phyloP scores from a whole-genome alignment of 2,797 vertebrate genomes.

The Halcyon smyrnensis region DNA sequence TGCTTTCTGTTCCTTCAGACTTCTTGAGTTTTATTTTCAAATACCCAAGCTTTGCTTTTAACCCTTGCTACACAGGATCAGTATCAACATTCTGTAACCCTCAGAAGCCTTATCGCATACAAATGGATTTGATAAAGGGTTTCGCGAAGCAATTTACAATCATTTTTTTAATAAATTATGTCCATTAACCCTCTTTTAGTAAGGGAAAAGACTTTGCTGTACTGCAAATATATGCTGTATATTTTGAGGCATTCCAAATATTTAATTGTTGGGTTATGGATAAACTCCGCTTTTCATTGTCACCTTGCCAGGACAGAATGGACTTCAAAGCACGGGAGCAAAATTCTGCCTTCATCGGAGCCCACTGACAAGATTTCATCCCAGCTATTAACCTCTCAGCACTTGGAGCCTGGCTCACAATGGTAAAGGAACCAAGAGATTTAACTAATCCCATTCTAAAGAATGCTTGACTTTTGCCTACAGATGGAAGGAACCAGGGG shows the following conservation, averaged over 20 bases:
- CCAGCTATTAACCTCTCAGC: constrained; percentile 84
- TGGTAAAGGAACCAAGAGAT: constrained; percentile 77
- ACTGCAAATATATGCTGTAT: background rate
- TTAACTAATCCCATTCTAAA: constrained; percentile 84
- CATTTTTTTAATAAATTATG: background rate
- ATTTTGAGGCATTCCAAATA: constrained; percentile 65
- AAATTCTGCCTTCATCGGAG: constrained; percentile 78
- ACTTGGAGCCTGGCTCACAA: constrained; percentile 76
- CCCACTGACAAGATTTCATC: constrained; percentile 83
- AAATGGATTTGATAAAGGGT: background rate
- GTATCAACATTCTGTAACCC: background rate
- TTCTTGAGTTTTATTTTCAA: background rate
- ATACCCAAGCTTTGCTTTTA: background rate
- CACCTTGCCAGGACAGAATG: constrained; percentile 79
- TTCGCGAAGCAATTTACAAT: background rate
- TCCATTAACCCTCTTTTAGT: background rate
- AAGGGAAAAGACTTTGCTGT: background rate
- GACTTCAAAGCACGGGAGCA: constrained; percentile 81
- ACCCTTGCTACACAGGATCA: background rate
- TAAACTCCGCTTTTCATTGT: constrained; percentile 77
- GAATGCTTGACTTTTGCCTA: constrained; percentile 81
- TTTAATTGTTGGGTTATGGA: constrained; percentile 57
- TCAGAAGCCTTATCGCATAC: background rate
- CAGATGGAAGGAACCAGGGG: constrained; percentile 75
- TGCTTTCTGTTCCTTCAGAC: background rate